Base-by-base conservation (phyloP, 2,888 invertebrate genomes). In the Teinopalpus imperialis region DNA sequence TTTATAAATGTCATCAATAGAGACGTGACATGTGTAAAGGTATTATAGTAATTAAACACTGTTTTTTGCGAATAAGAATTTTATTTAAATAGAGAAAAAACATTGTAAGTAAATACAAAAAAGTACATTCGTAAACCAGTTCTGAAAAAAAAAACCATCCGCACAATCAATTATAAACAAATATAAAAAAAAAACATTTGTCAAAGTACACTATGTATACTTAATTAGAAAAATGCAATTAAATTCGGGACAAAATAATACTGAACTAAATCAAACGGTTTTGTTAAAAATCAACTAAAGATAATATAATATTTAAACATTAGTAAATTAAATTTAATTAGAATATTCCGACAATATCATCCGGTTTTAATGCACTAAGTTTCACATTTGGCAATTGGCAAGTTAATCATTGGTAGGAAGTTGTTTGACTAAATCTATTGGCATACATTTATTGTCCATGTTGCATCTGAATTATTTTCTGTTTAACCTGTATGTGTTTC, bases 31-130 rank as follows among this genome's bases (percentile, higher is more conserved):
- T n/a, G n/a, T n/a, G n/a, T n/a, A n/a, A n/a, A n/a, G n/a, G n/a
- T n/a, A n/a, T n/a, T n/a, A n/a, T n/a, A n/a, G n/a, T n/a, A 64
- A 62, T 66, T 46, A 64, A 66, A 67, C 59, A 49, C 46, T 23
- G 7, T 1, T 8, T 46, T 16, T 40, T 68, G 74, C 75, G 74
- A 78, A 79, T 80, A 73, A 79, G 74, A 76, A 75, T 62, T 80
- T 74, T 81, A 78, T 74, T 79, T 70, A 75, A 74, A 65, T 69
- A 73, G 59, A 73, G 69, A 73, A 78, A 67, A 67, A 80, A 78
- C 71, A 71, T 69, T 65, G 68, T 85, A 85, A 83, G 81, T 86
- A 85, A 74, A 75, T 75, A 74, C 66, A 71, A 77, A 79, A 72
- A 76, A 73, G 60, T 71, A 74, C 65, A 73, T 59, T 56, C 62